Conservation (phyloP, 2,888 invertebrate species). For the Antitype chi region DNA sequence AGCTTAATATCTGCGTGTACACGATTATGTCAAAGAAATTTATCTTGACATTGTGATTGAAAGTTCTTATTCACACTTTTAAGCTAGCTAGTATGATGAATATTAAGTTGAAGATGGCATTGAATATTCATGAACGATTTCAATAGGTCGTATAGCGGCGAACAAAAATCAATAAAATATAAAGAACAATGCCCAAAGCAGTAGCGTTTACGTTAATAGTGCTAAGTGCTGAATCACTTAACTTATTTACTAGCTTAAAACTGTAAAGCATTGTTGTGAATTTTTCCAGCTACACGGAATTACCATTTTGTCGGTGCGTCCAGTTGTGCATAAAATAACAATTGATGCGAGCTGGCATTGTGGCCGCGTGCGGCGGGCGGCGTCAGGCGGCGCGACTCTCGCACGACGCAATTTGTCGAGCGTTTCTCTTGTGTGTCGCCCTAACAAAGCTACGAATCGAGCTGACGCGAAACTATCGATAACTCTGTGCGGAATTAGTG, state of each 20-base stretch:
- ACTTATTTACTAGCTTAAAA: constrained; percentile 65
- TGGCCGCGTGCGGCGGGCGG: constrained; percentile 63
- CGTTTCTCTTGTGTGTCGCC: constrained; percentile 85
- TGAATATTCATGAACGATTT: constrained; percentile 37
- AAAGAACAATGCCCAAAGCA: constrained; percentile 39
- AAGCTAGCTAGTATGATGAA: background rate
- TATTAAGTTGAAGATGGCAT: constrained; percentile 4
- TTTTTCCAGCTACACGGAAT: constrained; percentile 68
- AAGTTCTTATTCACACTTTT: background rate
- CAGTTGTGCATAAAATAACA: constrained; percentile 83
- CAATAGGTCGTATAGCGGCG: constrained; percentile 10
- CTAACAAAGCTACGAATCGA: constrained; percentile 83
- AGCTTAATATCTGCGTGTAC: background rate
- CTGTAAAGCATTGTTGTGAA: constrained; percentile 64
- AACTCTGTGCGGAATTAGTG: constrained; percentile 82
- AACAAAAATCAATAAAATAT: constrained; percentile 46
- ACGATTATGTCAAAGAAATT: background rate
- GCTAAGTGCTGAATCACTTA: constrained; percentile 50
- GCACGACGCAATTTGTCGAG: constrained; percentile 85
- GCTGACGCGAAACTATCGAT: constrained; percentile 85
- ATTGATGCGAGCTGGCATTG: constrained; percentile 80
- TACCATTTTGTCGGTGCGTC: constrained; percentile 69
- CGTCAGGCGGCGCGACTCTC: constrained; percentile 69
- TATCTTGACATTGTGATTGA: background rate
- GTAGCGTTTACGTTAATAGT: constrained; percentile 35